These are phyloP conservation scores for Morelia viridis DNA, from an alignment of 2,797 vertebrate genomes.

Conservation along the genomic window DNA sequence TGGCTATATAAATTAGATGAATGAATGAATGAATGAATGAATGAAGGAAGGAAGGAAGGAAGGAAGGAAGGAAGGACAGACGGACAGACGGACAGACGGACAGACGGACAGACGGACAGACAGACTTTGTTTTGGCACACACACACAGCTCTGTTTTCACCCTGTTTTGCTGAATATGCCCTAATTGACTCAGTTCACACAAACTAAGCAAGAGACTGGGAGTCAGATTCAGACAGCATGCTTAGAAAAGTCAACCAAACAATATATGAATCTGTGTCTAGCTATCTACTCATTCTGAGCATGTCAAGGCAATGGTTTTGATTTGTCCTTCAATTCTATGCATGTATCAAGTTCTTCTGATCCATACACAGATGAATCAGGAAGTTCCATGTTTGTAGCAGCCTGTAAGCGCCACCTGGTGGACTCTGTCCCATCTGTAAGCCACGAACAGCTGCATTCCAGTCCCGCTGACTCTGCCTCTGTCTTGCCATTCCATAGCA, in stretches of 20 bases:
- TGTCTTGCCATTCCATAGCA: background rate
- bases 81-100: no score
- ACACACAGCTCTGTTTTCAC: background rate
- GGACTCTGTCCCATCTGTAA: constrained; percentile 15
- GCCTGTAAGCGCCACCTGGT: constrained; percentile 59
- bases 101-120: no score
- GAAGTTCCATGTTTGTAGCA: background rate
- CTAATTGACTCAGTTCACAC: background rate
- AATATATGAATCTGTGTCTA: background rate
- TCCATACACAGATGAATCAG: background rate
- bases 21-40: no score
- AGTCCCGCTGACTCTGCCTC: background rate
- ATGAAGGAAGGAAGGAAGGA: no score
- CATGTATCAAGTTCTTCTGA: background rate
- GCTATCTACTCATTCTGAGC: background rate
- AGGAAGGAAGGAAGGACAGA: no score
- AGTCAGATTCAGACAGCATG: background rate
- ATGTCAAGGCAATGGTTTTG: background rate
- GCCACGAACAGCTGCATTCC: background rate
- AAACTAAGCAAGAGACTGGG: background rate
- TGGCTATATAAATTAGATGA: no score
- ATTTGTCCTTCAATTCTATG: background rate
- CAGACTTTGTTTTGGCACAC: background rate
- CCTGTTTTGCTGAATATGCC: background rate
- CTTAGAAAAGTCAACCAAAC: background rate